Conservation (phyloP, 1,140 invertebrate species). For the Papilio glaucus region DNA sequence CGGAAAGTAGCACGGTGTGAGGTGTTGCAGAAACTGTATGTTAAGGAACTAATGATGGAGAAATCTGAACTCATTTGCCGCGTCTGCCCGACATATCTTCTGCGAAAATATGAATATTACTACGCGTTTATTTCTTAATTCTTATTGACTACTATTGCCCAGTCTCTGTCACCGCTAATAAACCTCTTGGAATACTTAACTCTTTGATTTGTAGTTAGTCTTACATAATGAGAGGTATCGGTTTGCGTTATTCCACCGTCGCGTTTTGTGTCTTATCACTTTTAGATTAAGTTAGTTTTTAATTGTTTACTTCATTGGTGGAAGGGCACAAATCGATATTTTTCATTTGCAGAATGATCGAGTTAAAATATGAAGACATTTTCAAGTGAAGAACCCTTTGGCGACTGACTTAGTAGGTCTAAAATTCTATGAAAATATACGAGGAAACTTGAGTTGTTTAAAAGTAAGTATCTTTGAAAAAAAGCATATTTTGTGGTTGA, state of each 20-base stretch:
- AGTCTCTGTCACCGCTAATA: slow-evolving; percentile 22
- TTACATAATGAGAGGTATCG: slow-evolving; percentile 57
- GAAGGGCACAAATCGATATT: slow-evolving; percentile 70
- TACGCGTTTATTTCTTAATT: slow-evolving; percentile 20
- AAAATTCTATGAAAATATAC: not conserved
- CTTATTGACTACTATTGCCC: not conserved
- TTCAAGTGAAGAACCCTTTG: not conserved
- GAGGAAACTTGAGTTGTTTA: not conserved
- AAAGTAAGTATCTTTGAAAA: slow-evolving; percentile 17
- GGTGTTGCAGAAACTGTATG: not conserved
- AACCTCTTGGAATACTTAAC: slow-evolving; percentile 24
- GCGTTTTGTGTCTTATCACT: slow-evolving; percentile 37
- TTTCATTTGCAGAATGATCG: slow-evolving; percentile 61
- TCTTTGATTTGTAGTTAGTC: slow-evolving; percentile 29
- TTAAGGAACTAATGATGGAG: not conserved
- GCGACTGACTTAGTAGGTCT: not conserved
- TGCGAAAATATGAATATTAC: slow-evolving; percentile 28
- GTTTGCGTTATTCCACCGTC: slow-evolving; percentile 73
- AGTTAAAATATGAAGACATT: slow-evolving; percentile 11
- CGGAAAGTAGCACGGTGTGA: slow-evolving; percentile 47
- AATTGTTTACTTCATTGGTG: slow-evolving; percentile 48
- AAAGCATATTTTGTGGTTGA: too few relatives aligned
- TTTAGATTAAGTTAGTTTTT: slow-evolving; percentile 42
- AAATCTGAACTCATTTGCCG: not conserved
- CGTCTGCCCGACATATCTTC: slow-evolving; percentile 20